Base-by-base conservation (phyloP, 2,113 vertebrate species). In the Gallinago jamesoni region DNA sequence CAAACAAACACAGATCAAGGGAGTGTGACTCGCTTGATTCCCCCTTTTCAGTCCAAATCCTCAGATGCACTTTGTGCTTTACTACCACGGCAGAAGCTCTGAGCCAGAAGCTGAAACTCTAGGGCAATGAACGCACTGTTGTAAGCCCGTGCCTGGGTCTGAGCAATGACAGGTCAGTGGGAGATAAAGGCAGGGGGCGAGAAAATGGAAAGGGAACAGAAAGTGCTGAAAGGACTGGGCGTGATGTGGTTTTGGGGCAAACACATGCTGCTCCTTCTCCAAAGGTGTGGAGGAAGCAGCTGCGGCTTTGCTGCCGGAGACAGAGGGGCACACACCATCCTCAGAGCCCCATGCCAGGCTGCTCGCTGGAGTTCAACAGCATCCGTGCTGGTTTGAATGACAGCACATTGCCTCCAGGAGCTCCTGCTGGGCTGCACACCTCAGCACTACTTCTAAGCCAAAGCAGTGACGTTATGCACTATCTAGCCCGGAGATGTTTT, bases 321-420 rank as follows among this genome's bases (percentile, higher is more conserved):
- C 24, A 37, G 10, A 24, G 43, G 24, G 18, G 41, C 12, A n/a
- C 30, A 18, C 5, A 22, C 3, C 19, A 4, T 39, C 60, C 84
- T 92, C 50, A 79, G 81, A 69, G 69, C 17, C 45, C 43, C 31
- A 10, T 1, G 3, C 62, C 57, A 69, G 48, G 41, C 41, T 39
- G 43, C 47, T 87, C 1, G 0, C 39, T 33, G 33, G 53, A 76
- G n/a, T 59, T 87, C 62, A 79, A 53, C 57, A 89, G 57, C 77
- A 76, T 69, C 55, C 57, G 37, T 22, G 23, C 41, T 52, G 31
- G 24, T 74, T 83, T 94, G 83, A 94, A 52, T 35, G 57, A 89
- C 62, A 97, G 81, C 59, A 73, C n/a, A 52, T 77, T 83, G 86
- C 62, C 84, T 97, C 73, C 68, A 87, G 91, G 84, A 84, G 63